These are phyloP conservation scores for Cyprinodon diabolis DNA, from an alignment of 2,797 vertebrate species.

Conservation along the genomic window DNA sequence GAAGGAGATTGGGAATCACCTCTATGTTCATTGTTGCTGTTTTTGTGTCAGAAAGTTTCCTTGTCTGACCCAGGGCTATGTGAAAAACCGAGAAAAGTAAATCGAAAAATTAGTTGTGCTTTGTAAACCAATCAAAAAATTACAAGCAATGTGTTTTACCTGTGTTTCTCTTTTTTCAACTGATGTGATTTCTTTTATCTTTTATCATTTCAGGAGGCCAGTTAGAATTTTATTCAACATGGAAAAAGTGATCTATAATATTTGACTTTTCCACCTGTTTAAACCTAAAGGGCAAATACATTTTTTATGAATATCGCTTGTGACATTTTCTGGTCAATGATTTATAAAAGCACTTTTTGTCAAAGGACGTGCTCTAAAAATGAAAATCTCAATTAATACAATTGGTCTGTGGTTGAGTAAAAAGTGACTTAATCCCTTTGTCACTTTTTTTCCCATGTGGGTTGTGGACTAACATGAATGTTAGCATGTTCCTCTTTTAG, in stretches of 20 bases:
- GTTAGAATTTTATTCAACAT: neutral
- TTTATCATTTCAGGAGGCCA: neutral
- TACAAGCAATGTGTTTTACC: neutral
- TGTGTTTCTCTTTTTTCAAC: neutral
- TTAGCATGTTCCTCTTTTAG: no score
- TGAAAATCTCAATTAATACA: neutral
- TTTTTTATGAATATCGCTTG: neutral
- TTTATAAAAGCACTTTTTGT: neutral
- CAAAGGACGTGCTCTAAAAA: neutral
- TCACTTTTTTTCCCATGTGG: no score
- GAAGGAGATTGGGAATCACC: neutral
- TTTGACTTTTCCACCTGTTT: neutral
- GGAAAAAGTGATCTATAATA: neutral
- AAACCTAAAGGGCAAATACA: neutral
- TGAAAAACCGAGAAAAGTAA: neutral
- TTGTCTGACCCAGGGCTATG: neutral
- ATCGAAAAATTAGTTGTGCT: neutral
- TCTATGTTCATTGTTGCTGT: neutral
- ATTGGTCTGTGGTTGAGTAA: neutral
- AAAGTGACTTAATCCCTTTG: no score
- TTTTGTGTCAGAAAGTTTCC: neutral
- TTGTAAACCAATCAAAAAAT: neutral
- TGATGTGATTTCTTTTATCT: neutral
- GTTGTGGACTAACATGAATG: no score
- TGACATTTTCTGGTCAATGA: neutral